Base-by-base conservation (phyloP, 2,113 vertebrate species). In the Brienomyrus longianalis region DNA sequence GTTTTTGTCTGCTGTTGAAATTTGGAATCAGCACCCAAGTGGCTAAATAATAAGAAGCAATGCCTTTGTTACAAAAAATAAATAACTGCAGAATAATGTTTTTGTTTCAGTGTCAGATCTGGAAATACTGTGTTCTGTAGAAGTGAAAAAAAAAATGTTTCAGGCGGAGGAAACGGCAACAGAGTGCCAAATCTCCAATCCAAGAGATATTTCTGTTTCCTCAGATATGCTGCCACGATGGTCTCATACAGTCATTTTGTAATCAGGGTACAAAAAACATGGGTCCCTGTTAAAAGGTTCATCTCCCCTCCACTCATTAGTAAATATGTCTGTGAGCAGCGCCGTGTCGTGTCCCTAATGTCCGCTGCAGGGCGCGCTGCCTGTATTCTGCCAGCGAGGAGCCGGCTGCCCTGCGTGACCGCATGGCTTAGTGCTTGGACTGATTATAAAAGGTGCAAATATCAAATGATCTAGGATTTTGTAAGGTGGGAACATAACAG, bases 181-280 rank as follows among this genome's bases (percentile, higher is more conserved):
- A 88, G 52, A 35, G 11, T 35, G 51, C 83, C 83, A 86, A 43
- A 74, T 50, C 45, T 77, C 21, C 27, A 50, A 88, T 51, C 45
- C 86, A 70, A 74, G 88, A 50, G 39, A 35, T 88, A 66, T 74
- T 48, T 74, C n/a, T 74, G 70, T 31, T 80, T 89, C 27, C 39
- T 89, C 74, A 56, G 50, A 89, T 43, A 80, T 54, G 50, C 9
- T 89, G 48, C 74, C 74, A 45, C n/a, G 50, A 39, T 56, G 51
- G n/a, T 56, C 51, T 45, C 50, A 83, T 89, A 74, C 48, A 89
- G 48, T 89, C 17, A 17, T 52, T 89, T n/a, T 89, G 27, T 43
- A n/a, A 83, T 45, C 0, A 45, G n/a, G 50, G n/a, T 35, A 50
- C 59, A 88, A 89, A 89, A 52, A 80, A 8, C 47, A 50, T 13